Evolutionary conservation across 2,113 vertebrate species (phyloP).

Genomic region (Elgaria multicarinata): DNA sequence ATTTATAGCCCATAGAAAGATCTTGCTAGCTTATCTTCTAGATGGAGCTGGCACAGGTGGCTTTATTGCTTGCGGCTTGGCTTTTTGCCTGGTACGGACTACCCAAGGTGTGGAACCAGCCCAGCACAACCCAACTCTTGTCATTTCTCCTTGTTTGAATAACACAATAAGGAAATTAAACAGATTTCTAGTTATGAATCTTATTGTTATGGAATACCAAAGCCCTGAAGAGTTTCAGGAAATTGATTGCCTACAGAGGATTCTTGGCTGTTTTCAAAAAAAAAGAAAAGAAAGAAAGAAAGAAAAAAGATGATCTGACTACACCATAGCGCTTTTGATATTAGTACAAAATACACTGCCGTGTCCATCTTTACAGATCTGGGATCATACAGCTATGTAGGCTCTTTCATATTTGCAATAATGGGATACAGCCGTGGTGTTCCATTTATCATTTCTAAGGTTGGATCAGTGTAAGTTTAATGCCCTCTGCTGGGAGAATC

Average conservation of each 20-base stretch:
- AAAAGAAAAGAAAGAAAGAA: neutral
- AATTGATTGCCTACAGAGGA: conserved; percentile 38
- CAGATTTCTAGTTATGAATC: conserved; percentile 50
- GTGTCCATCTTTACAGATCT: rapidly evolving
- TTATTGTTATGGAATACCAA: conserved; percentile 32
- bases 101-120: conserved; percentile 40
- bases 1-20: neutral
- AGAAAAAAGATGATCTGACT: neutral
- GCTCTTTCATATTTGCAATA: neutral
- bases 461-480: conserved; percentile 36
- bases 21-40: neutral
- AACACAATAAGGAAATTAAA: conserved; percentile 69
- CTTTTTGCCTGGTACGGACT: conserved; percentile 45
- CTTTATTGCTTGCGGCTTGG: rapidly evolving
- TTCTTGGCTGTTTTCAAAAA: neutral
- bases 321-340: conserved; percentile 1
- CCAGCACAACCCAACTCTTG: conserved; percentile 51
- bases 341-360: rapidly evolving
- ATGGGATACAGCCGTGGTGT: neutral
- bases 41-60: neutral
- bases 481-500: conserved; percentile 73
- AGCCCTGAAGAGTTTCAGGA: conserved; percentile 62
- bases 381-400: rapidly evolving
- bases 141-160: conserved; percentile 67
- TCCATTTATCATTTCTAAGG: neutral